Percentiles rank a stretch among this genome's conserved stretches.
These are phyloP conservation scores for Drosophila mojavensis DNA, from an alignment of 1,140 invertebrate species.

Conservation along the genomic window DNA sequence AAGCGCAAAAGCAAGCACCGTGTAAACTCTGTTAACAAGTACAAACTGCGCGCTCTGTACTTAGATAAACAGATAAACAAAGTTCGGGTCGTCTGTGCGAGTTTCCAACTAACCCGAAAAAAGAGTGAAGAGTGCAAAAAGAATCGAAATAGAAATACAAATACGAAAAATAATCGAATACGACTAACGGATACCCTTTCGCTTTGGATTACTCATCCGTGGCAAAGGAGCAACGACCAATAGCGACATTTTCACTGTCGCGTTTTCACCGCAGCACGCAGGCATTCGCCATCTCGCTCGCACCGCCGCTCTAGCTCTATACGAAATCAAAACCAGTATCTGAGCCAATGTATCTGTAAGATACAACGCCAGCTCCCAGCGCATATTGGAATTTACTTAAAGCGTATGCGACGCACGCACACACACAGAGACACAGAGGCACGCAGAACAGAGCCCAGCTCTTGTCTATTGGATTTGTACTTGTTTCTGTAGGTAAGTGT, in stretches of 20 bases:
- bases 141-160: neutral
- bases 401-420: constrained; percentile 66
- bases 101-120: neutral
- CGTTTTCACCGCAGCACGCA: constrained; percentile 3
- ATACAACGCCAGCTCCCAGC: constrained; percentile 56
- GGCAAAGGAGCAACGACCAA: constrained; percentile 23
- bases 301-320: constrained; percentile 28
- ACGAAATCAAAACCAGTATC: constrained; percentile 79
- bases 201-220: constrained; percentile 12
- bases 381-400: constrained; percentile 80
- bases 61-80: constrained; percentile 25
- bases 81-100: constrained; percentile 8
- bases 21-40: constrained; percentile 73
- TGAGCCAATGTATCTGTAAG: constrained; percentile 76
- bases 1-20: constrained; percentile 55
- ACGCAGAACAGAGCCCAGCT: constrained; percentile 11
- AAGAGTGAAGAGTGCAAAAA: constrained; percentile 17
- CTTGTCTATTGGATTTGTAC: constrained; percentile 67
- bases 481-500: constrained; percentile 55
- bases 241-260: constrained; percentile 23
- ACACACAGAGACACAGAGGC: constrained; percentile 23
- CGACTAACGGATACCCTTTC: constrained; percentile 11
- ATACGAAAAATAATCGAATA: neutral
- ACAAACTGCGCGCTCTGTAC: constrained; percentile 20
- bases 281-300: constrained; percentile 8